These are phyloP conservation scores for Orientallactaga bullata DNA, from an alignment of 2,113 vertebrate species.

Conservation along the genomic window DNA sequence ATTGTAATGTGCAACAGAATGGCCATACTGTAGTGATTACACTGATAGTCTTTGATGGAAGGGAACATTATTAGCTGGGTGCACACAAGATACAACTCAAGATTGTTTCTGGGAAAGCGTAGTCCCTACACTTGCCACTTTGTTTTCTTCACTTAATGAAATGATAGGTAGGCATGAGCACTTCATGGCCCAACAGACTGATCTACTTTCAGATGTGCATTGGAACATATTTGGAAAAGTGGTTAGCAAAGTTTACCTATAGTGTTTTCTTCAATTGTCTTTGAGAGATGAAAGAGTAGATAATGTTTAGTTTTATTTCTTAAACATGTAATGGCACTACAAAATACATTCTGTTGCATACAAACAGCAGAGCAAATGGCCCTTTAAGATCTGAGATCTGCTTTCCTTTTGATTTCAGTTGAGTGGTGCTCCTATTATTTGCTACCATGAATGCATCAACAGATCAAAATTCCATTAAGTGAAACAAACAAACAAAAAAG, in stretches of 20 bases:
- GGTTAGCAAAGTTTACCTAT: background rate
- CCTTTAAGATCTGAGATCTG: background rate
- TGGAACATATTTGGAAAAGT: conserved; percentile 32
- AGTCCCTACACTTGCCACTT: background rate
- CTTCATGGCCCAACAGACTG: background rate
- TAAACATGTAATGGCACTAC: background rate
- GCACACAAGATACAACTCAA: background rate
- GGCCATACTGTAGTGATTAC: background rate
- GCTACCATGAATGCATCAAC: conserved; percentile 10
- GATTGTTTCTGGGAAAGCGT: conserved; percentile 13
- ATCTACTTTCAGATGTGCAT: conserved; percentile 24
- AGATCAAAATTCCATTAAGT: conserved; percentile 37
- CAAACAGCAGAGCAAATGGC: background rate
- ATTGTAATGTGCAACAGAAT: no score
- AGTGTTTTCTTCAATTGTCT: background rate
- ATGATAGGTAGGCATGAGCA: background rate
- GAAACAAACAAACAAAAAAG: conserved; percentile 28
- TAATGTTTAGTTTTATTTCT: conserved; percentile 44
- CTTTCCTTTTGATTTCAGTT: conserved; percentile 44
- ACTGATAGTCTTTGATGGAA: conserved; percentile 11
- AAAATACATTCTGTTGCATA: background rate
- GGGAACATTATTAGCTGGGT: conserved; percentile 14
- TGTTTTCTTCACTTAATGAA: background rate
- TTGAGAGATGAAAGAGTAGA: conserved; percentile 52
- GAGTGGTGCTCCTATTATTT: background rate